Evolutionary conservation across 1,140 invertebrate species (phyloP).

Genomic region (Heliconius nattereri): DNA sequence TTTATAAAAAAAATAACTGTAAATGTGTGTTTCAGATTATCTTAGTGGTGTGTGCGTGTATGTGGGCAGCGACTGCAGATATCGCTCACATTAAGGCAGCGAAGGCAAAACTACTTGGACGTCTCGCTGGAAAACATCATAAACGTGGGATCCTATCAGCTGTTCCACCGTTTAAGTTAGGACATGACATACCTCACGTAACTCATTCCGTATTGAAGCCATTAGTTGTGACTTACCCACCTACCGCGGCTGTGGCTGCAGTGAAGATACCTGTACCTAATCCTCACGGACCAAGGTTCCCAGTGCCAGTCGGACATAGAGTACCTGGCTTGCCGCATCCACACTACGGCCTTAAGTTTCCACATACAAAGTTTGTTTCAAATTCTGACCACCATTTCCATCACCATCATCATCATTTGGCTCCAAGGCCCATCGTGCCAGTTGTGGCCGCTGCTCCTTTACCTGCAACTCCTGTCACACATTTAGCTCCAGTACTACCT

Average conservation of each 20-base stretch:
- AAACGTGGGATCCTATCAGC: constrained; percentile 71
- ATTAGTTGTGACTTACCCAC: constrained; percentile 74
- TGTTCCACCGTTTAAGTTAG: constrained; percentile 74
- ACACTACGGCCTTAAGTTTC: constrained; percentile 68
- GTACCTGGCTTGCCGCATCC: constrained; percentile 62
- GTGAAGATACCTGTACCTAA: constrained; percentile 72
- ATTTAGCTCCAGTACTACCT: constrained; percentile 37
- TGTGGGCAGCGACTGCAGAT: constrained; percentile 53
- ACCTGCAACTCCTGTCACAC: constrained; percentile 31
- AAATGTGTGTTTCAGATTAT: constrained; percentile 65
- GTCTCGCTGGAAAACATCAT: constrained; percentile 60
- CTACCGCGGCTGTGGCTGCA: constrained; percentile 67
- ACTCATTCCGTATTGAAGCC: constrained; percentile 77
- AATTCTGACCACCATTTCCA: constrained; percentile 68
- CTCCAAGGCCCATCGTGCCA: constrained; percentile 58
- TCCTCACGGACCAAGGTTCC: constrained; percentile 57
- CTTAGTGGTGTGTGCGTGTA: constrained; percentile 58
- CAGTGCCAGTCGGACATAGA: constrained; percentile 57
- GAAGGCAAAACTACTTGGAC: constrained; percentile 57
- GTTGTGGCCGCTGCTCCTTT: constrained; percentile 49
- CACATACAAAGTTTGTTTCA: constrained; percentile 62
- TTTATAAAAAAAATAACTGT: not conserved
- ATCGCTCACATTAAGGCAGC: constrained; percentile 61
- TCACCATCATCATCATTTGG: constrained; percentile 73
- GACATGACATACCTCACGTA: constrained; percentile 73